Percentiles rank a stretch among this genome's conserved stretches.
Conservation (phyloP, 35 echinoderm and acorn worm species). For the Lytechinus pictus region DNA sequence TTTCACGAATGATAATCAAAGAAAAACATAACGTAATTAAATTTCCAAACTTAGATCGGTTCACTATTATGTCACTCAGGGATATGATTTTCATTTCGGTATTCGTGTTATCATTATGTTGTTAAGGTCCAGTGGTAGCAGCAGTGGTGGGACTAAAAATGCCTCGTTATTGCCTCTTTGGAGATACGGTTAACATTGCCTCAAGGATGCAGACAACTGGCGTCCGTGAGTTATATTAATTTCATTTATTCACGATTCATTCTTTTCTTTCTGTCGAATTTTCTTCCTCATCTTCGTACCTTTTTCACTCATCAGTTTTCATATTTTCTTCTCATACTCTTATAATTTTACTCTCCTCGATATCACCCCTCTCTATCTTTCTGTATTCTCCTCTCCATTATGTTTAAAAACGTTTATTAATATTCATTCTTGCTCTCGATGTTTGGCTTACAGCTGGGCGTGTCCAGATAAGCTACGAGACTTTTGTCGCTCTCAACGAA, state of each 20-base stretch:
- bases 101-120: too few species aligned
- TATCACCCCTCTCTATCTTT: background rate
- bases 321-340: background rate
- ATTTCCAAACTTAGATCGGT: too few species aligned
- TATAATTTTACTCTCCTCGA: background rate
- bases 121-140: slow-evolving; percentile 67
- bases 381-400: background rate
- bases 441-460: slow-evolving; percentile 52
- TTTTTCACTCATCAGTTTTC: too few species aligned
- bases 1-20: too few species aligned
- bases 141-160: slow-evolving; percentile 76
- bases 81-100: too few species aligned
- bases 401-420: background rate
- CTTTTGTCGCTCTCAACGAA: slow-evolving; percentile 48
- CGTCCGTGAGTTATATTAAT: slow-evolving; percentile 55
- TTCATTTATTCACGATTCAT: background rate
- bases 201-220: slow-evolving; percentile 73
- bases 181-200: slow-evolving; percentile 78
- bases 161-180: slow-evolving; percentile 83
- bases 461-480: slow-evolving; percentile 67
- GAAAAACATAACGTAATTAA: too few species aligned
- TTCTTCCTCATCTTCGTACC: background rate
- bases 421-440: slow-evolving; percentile 5
- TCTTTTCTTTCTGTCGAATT: background rate
- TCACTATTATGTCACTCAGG: too few species aligned